phyloP scores from a whole-genome alignment of 2,113 vertebrate species.

The Proterorhinus semilunaris region DNA sequence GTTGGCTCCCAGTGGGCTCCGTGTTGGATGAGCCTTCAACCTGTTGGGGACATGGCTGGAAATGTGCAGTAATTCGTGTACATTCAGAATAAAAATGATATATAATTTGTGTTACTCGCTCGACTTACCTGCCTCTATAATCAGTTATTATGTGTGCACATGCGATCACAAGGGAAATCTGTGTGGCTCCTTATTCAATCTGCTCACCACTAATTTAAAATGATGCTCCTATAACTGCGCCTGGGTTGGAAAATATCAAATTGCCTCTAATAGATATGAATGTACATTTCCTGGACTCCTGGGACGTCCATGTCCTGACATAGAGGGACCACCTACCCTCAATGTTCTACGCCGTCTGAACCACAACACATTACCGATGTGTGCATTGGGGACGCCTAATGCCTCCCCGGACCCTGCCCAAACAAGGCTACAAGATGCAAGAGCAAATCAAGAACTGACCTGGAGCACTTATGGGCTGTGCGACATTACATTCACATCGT shows the following conservation, averaged over 20 bases:
- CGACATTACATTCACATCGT: slow-evolving; percentile 95
- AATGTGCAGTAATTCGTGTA: slow-evolving; percentile 3
- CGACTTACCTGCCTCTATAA: slow-evolving; percentile 70
- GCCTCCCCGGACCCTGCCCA: slow-evolving; percentile 85
- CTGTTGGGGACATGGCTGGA: slow-evolving; percentile 3
- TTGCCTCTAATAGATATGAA: neutral
- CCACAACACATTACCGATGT: slow-evolving; percentile 30
- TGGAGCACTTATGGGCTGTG: slow-evolving; percentile 91
- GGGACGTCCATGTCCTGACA: slow-evolving; percentile 48
- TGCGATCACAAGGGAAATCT: slow-evolving; percentile 80
- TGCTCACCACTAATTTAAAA: slow-evolving; percentile 78
- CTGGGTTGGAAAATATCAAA: slow-evolving; percentile 2
- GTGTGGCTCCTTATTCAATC: slow-evolving; percentile 85
- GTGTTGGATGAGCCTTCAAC: slow-evolving; percentile 55
- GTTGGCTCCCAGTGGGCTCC: slow-evolving; percentile 15
- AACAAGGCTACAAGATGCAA: slow-evolving; percentile 86
- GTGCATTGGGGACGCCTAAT: slow-evolving; percentile 83
- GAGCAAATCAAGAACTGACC: slow-evolving; percentile 97
- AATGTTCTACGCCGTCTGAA: neutral
- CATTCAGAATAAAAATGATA: neutral
- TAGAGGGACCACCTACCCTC: slow-evolving; percentile 10
- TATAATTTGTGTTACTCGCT: slow-evolving; percentile 13
- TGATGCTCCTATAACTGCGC: slow-evolving; percentile 18
- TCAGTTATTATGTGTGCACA: slow-evolving; percentile 82
- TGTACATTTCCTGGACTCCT: slow-evolving; percentile 57